Evolutionary conservation across 2,888 invertebrate genomes (phyloP), one percentile per base, ranked within the genome.

Genomic region (Ischnus inquisitorius): DNA sequence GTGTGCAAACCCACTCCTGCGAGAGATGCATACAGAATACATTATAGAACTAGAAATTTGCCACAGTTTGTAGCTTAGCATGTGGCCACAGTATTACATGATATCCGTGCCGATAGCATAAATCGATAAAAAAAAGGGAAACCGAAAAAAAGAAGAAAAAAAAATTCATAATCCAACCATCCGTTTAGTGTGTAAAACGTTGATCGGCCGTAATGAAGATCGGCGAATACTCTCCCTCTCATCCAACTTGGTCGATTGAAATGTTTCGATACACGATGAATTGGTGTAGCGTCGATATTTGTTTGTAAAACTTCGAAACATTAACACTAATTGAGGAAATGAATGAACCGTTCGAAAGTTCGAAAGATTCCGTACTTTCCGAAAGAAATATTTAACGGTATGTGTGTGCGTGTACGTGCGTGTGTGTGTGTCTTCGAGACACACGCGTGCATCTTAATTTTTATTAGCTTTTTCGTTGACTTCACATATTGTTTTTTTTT

Each of bases 31-130:
- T 19, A 69, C 60, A 67, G 60, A 71, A 65, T 75, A 81, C 57
- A 64, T 68, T 34, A 75, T 75, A 74, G 68, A 69, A 41, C 8
- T 80, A 80, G 79, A 74, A 76, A 69, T 69, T 72, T 43, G 77
- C 80, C 77, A 62, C 82, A 85, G 78, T 64, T 83, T 80, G 69
- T 81, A 82, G 83, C 77, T 83, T 78, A 77, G 84, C 83, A 81
- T 81, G 87, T 87, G 87, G 86, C 79, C 88, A 72, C 88, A 88
- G 85, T 89, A 89, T 90, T 87, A 88, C 75, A 82, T 83, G 86
- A 86, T 88, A 87, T 87, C 69, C 83, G 85, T 89, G 87, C 86
- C 82, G 84, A 88, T 82, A 88, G 83, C 54, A 72, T 83, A 86
- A 87, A 82, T 71, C 41, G 64, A 84, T 74, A 62, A 65, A 39